phyloP scores from a whole-genome alignment of 1,140 invertebrate genomes.

The Cyclargus thomasi region DNA sequence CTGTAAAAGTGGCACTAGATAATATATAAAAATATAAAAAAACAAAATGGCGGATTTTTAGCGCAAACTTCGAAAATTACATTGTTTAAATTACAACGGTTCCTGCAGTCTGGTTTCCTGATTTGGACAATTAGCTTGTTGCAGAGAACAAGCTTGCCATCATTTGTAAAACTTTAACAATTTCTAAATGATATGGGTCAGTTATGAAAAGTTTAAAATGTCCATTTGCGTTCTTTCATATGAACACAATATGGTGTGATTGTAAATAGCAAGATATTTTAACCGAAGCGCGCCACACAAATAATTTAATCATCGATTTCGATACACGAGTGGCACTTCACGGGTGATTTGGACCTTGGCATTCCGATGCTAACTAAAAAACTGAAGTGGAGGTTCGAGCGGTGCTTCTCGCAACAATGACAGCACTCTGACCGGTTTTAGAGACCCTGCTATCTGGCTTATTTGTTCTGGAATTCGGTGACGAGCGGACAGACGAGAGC shows the following conservation, averaged over 20 bases:
- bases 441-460: constrained; percentile 32
- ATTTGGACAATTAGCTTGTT: no score
- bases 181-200: no score
- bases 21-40: no score
- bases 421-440: constrained; percentile 23
- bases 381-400: constrained; percentile 49
- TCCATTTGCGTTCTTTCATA: not conserved
- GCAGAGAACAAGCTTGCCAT: no score
- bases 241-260: not conserved
- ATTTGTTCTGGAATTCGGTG: constrained; percentile 22
- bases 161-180: no score
- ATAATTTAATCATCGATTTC: constrained; percentile 32
- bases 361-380: constrained; percentile 57
- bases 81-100: no score
- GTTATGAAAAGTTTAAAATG: no score
- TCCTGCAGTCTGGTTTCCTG: no score
- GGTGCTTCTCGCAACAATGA: constrained; percentile 37
- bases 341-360: constrained; percentile 47
- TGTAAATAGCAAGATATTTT: constrained; percentile 11
- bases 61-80: no score
- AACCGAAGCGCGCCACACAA: not conserved
- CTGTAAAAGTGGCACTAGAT: no score
- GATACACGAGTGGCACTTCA: constrained; percentile 42
- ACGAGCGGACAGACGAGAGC: constrained; percentile 20
- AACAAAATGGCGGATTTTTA: no score